Conservation (phyloP, 1,140 invertebrate genomes). For the Psilanteris sp. region DNA sequence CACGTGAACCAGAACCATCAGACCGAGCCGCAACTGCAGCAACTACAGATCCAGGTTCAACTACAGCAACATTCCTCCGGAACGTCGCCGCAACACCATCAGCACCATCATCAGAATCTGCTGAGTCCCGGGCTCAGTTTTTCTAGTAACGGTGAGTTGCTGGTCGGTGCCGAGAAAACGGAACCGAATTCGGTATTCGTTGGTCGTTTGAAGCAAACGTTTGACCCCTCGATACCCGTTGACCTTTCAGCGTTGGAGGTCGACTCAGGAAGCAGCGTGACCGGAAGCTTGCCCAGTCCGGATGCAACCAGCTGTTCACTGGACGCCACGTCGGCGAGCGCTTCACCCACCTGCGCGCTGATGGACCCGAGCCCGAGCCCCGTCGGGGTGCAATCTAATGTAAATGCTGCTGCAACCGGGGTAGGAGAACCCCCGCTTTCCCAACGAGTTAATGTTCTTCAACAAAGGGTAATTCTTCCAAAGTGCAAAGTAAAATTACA, state of each 20-base stretch:
- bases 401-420: slow-evolving; percentile 77
- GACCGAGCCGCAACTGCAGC: slow-evolving; percentile 82
- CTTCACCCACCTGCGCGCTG: slow-evolving; percentile 80
- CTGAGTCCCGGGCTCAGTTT: slow-evolving; percentile 86
- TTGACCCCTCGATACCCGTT: no score
- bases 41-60: slow-evolving; percentile 85
- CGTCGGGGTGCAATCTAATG: slow-evolving; percentile 83
- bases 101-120: slow-evolving; percentile 82
- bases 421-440: slow-evolving; percentile 77
- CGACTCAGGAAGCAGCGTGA: slow-evolving; percentile 86
- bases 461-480: slow-evolving; percentile 87
- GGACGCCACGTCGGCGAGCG: slow-evolving; percentile 82
- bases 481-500: slow-evolving; percentile 53
- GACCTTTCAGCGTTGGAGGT: slow-evolving; percentile 83
- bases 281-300: slow-evolving; percentile 88
- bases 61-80: slow-evolving; percentile 80
- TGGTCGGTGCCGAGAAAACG: no score
- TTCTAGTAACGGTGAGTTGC: slow-evolving; percentile 82
- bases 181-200: no score
- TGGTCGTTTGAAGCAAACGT: no score
- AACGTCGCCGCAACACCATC: slow-evolving; percentile 82
- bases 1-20: slow-evolving; percentile 77
- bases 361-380: slow-evolving; percentile 80
- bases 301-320: slow-evolving; percentile 85
- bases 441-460: slow-evolving; percentile 87